phyloP scores from a whole-genome alignment of 2,888 invertebrate genomes.

The Parthenolecanium corni region DNA sequence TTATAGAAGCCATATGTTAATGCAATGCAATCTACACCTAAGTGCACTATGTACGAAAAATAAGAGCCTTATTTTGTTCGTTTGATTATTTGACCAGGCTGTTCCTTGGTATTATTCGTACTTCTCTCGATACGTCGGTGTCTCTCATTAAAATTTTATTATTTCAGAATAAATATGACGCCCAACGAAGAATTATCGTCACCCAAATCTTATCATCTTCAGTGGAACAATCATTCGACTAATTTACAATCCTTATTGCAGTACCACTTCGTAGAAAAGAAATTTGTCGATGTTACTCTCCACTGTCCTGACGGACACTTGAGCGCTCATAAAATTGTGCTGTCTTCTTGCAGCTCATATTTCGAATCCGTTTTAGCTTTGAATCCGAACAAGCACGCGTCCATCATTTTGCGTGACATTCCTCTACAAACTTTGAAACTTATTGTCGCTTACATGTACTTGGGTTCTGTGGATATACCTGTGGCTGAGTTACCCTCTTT shows the following conservation, averaged over 20 bases:
- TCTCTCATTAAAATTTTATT: no score
- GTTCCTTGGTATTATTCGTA: no score
- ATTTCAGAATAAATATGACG: no score
- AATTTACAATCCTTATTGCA: constrained; percentile 58
- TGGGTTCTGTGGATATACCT: constrained; percentile 55
- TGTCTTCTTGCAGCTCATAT: constrained; percentile 90
- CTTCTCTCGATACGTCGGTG: no score
- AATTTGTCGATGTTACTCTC: constrained; percentile 57
- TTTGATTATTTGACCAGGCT: no score
- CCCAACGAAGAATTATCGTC: neutral
- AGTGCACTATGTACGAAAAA: no score
- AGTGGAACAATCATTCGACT: constrained; percentile 62
- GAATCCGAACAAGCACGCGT: constrained; percentile 61
- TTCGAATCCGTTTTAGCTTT: constrained; percentile 65
- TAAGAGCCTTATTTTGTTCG: no score
- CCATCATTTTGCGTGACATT: constrained; percentile 54
- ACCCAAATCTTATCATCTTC: constrained; percentile 55
- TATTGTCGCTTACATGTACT: constrained; percentile 58
- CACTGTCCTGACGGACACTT: constrained; percentile 60
- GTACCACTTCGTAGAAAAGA: constrained; percentile 55
- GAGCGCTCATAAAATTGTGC: constrained; percentile 87
- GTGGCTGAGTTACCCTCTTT: constrained; percentile 51
- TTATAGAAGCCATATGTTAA: no score
- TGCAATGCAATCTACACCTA: no score
- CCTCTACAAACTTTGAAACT: constrained; percentile 54